A percentile compares a stretch with the other conserved stretches of the same genome.
Conservation (phyloP, 1,140 invertebrate species). For the Ditylenchus dipsaci region DNA sequence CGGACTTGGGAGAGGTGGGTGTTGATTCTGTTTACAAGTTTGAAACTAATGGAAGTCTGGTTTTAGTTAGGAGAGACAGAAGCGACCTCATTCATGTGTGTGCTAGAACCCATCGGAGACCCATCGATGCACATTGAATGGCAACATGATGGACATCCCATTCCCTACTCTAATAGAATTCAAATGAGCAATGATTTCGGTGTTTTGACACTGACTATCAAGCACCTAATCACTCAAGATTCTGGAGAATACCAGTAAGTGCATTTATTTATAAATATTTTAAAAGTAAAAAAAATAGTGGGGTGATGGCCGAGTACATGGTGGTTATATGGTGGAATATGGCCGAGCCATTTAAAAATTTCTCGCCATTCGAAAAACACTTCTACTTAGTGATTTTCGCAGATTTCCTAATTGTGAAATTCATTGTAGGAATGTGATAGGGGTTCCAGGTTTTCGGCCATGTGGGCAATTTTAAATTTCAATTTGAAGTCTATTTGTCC, state of each 20-base stretch:
- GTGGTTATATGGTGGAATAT: too few relatives aligned
- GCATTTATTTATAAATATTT: not conserved
- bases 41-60: not conserved
- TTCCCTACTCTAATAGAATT: slow-evolving; percentile 76
- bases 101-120: slow-evolving; percentile 86
- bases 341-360: too few relatives aligned
- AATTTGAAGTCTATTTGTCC: too few relatives aligned
- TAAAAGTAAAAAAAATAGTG: too few relatives aligned
- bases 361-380: too few relatives aligned
- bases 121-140: slow-evolving; percentile 89
- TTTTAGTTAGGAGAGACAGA: slow-evolving; percentile 74
- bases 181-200: slow-evolving; percentile 92
- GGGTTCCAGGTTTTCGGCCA: too few relatives aligned
- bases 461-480: too few relatives aligned
- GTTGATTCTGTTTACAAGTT: not conserved
- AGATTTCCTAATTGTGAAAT: too few relatives aligned
- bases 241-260: slow-evolving; percentile 70
- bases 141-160: slow-evolving; percentile 82
- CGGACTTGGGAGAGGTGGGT: slow-evolving; percentile 45
- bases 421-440: too few relatives aligned
- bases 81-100: slow-evolving; percentile 84
- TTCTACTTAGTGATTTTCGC: too few relatives aligned
- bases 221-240: slow-evolving; percentile 87
- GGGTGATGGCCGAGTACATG: not conserved
- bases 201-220: slow-evolving; percentile 80